Evolutionary conservation across 2,888 invertebrate genomes (phyloP), one percentile per base, ranked within the genome.

Genomic region (Dione juno): DNA sequence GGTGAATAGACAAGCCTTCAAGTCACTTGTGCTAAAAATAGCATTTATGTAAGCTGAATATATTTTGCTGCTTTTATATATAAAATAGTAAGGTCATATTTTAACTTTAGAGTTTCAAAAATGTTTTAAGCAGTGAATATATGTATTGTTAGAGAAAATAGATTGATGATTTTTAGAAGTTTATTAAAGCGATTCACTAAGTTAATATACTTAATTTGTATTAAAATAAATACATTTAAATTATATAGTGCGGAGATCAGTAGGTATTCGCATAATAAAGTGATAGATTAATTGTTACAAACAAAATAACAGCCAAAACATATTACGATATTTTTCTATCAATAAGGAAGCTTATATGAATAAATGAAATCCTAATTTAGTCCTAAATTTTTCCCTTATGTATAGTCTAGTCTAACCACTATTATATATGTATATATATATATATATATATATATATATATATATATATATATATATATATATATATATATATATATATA

Each of bases 21-120:
- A 35, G 52, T 63, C 61, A 35, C 28, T 68, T 45, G 66, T 57
- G 41, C 64, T 64, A 64, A 64, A 64, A 64, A 64, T 64, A 64
- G 64, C 13, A 40, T 64, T 50, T 52, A 52, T 52, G 64, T 64
- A 52, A 50, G 48, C 37, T 61, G 28, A 45, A 41, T 28, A n/a
- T 28, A 61, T n/a, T 61, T n/a, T 45, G 28, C 61, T 28, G 28
- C 10, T 43, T n/a, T 45, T 45, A 45, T 45, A 45, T 61, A 19
- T 57, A 57, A 40, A 57, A 54, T 37, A 8, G 2, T 28, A 14
- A 28, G 14, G 16, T 50, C 14, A 43, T n/a, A 8, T 53, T 53
- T 8, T 19, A 21, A 28, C 8, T 53, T 28, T 35, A n/a, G 5
- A 35, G 3, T 35, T 14, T 54, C n/a, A 54, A 35, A 35, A 54